phyloP scores from a whole-genome alignment of 1,140 invertebrate species.

The Drosophila parvula region DNA sequence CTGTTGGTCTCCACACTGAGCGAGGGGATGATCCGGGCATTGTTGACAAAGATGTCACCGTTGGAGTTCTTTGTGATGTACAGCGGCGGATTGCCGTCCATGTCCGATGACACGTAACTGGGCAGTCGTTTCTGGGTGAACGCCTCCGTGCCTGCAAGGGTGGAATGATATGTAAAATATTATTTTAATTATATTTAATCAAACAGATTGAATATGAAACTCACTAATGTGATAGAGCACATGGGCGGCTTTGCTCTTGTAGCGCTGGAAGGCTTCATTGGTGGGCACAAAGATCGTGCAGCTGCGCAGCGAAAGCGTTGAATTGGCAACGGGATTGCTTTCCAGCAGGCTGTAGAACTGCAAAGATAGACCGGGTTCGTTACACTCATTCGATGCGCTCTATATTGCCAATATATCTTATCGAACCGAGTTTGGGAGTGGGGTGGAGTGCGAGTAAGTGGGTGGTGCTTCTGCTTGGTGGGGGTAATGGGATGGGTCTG shows the following conservation, averaged over 20 bases:
- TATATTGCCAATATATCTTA: slow-evolving; percentile 44
- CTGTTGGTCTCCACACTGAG: slow-evolving; percentile 87
- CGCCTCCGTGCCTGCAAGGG: slow-evolving; percentile 88
- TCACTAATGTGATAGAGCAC: slow-evolving; percentile 93
- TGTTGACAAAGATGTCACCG: slow-evolving; percentile 92
- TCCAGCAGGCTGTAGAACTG: slow-evolving; percentile 90
- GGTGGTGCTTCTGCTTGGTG: slow-evolving; percentile 19
- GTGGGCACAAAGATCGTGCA: slow-evolving; percentile 92
- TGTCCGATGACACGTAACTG: slow-evolving; percentile 88
- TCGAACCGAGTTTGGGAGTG: slow-evolving; percentile 42
- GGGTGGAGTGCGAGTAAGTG: not conserved
- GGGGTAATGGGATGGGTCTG: slow-evolving; percentile 1
- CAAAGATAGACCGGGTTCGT: slow-evolving; percentile 83
- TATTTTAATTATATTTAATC: slow-evolving; percentile 43
- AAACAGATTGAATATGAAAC: slow-evolving; percentile 77
- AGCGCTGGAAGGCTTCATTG: slow-evolving; percentile 90
- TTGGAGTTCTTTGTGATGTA: slow-evolving; percentile 89
- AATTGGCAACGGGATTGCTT: slow-evolving; percentile 88
- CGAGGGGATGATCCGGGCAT: slow-evolving; percentile 89
- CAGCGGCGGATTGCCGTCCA: slow-evolving; percentile 91
- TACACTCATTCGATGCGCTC: slow-evolving; percentile 43
- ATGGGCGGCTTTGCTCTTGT: slow-evolving; percentile 85
- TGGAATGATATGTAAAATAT: slow-evolving; percentile 4
- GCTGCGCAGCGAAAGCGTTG: slow-evolving; percentile 87
- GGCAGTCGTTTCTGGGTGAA: slow-evolving; percentile 88